Evolutionary conservation across 2,797 vertebrate species (phyloP).

Genomic region (Neomorphus geoffroyi): DNA sequence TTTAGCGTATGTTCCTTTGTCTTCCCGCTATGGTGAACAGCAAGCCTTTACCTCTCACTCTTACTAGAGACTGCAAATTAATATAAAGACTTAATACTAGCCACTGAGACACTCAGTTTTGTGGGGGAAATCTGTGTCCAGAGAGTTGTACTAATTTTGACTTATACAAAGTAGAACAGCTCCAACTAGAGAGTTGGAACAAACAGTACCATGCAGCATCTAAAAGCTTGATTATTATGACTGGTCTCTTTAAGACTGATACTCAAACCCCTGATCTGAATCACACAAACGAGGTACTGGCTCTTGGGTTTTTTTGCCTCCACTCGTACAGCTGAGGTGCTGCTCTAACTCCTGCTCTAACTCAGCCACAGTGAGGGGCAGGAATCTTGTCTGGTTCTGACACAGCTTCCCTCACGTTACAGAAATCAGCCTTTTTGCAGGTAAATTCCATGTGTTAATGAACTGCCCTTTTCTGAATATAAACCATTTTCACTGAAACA

Average conservation of each 20-base stretch:
- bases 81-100: not conserved
- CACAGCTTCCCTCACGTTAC: not conserved
- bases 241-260: not conserved
- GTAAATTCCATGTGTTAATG: not conserved
- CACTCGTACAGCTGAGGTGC: not conserved
- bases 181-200: not conserved
- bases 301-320: not conserved
- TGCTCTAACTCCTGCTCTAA: not conserved
- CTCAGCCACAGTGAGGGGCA: rapidly evolving
- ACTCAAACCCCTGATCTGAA: not conserved
- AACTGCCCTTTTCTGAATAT: not conserved
- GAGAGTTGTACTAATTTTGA: not conserved
- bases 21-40: not conserved
- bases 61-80: not conserved
- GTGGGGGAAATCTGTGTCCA: not conserved
- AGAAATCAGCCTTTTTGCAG: not conserved
- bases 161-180: not conserved
- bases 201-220: not conserved
- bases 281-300: not conserved
- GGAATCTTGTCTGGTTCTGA: not conserved
- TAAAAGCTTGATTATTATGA: not conserved
- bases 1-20: not conserved
- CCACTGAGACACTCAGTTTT: not conserved
- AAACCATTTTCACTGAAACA: not conserved
- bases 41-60: not conserved